Evolutionary conservation across 2,797 vertebrate genomes (phyloP).

Genomic region (Lagocephalus sceleratus): DNA sequence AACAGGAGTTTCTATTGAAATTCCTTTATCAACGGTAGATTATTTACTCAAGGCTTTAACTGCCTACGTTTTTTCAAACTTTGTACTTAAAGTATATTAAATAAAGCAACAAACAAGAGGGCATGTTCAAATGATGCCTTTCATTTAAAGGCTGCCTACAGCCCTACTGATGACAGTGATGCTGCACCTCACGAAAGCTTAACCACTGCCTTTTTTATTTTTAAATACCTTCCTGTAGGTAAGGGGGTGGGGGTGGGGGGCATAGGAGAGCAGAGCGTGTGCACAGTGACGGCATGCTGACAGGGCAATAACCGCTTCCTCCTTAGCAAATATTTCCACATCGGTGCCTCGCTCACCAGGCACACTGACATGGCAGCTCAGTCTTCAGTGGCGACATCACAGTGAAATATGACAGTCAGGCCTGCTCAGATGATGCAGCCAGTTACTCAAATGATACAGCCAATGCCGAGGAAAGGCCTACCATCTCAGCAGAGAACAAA

Average conservation of each 20-base stretch:
- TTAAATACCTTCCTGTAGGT: constrained; percentile 29
- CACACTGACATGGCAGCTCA: constrained; percentile 45
- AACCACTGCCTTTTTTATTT: constrained; percentile 10
- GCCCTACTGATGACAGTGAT: background rate
- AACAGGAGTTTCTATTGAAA: no score
- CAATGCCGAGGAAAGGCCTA: constrained; percentile 33
- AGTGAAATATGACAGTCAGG: constrained; percentile 61
- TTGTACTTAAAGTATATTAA: no score
- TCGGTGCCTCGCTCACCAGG: constrained; percentile 32
- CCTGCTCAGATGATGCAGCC: constrained; percentile 39
- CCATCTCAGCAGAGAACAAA: constrained; percentile 20
- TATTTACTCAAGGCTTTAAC: no score
- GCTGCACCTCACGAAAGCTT: constrained; percentile 1
- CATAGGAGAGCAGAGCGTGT: constrained; percentile 31
- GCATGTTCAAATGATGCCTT: no score
- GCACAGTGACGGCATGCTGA: constrained; percentile 45
- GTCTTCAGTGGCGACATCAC: constrained; percentile 53
- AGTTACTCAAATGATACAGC: constrained; percentile 45
- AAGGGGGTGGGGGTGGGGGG: constrained; percentile 11
- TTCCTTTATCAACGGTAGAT: no score
- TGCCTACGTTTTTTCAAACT: no score
- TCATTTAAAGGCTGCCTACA: background rate
- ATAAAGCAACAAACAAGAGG: no score
- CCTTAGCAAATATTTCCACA: constrained; percentile 57
- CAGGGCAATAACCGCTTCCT: constrained; percentile 52